Evolutionary conservation across 1,140 invertebrate species (phyloP), one percentile per base, ranked within the genome.

Genomic region (Branchinecta lynchi): DNA sequence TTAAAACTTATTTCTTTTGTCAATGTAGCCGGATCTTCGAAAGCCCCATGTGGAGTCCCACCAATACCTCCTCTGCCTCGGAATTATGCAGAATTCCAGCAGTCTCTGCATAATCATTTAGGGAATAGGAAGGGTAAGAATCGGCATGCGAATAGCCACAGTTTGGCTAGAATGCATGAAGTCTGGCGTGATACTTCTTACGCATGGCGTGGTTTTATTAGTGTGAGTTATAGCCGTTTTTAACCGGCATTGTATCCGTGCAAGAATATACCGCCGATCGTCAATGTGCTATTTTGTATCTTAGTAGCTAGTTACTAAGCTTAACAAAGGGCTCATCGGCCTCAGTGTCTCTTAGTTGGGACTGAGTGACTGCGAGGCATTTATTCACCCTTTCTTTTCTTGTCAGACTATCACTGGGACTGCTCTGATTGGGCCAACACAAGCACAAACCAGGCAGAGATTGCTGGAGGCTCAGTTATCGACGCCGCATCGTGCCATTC

Each of bases 361-460:
- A 67, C 43, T 44, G 45, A 51, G 45, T 66, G 15, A 21, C 60
- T 43, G 15, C 32, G 17, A 7, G 15, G 7, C 3, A 9, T 65
- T 6, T 44, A 60, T 66, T 60, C 17, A 66, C 0, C 44, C 15
- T 68, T 60, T 68, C 17, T 70, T 44, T 69, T 71, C 72, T 70
- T 75, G 72, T 43, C 73, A 85, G 89, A 88, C 77, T 96, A 96
- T 81, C 91, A 94, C 82, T 96, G 92, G 93, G 93, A 96, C 81
- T 93, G 90, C 78, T 94, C 91, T 73, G 93, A 96, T 82, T 95
- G 92, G 92, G 88, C 90, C 72, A 84, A 88, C 70, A 85, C 85
- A 74, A 87, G 85, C 78, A 87, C 90, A 79, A 86, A 87, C 77
- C 88, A 89, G 71, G 91, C 91, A 70, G 90, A 92, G 80, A 89